Evolutionary conservation across 2,888 invertebrate genomes (phyloP), one percentile per base, ranked within the genome.

Genomic region (Drosophila testacea): DNA sequence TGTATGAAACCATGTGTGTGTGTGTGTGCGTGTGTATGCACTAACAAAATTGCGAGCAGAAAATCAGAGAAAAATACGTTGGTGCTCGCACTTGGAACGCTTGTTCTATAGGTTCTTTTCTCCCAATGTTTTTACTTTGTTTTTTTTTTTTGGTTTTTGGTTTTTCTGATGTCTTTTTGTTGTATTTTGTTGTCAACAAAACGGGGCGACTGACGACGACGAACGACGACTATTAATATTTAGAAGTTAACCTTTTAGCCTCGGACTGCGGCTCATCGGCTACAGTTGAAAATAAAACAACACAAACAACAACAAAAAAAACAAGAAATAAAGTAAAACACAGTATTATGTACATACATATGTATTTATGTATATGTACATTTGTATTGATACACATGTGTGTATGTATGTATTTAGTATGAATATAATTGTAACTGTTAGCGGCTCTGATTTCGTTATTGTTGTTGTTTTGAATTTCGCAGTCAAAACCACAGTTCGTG

Each of bases 211-310:
- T 3, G 22, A 22, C 22, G 22, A 22, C 22, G 22, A 22, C 22
- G 22, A 22, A 22, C 86, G 68, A 79, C 88, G 91, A 84, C 91
- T 91, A 91, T 91, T 91, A 91, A 91, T 91, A 91, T 91, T 91
- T 91, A 91, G 91, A 91, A 91, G 91, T 91, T 91, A 91, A 91
- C 91, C 91, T 91, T 89, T 90, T 91, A 90, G 90, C 91, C 91
- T 79, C 54, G 72, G 72, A 77, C 79, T 74, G 73, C 79, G 82
- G 79, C 79, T 82, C 84, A 82, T 77, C 76, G 88, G 79, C 81
- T 84, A 84, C 79, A 82, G 77, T 77, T 69, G 77, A 63, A 72
- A 78, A 77, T 60, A 69, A 69, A 69, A 50, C 64, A 47, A 76
- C 59, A 79, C 50, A 69, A 64, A 42, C 61, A 61, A 16, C 16